Percentiles rank a stretch among this genome's conserved stretches.
Conservation (phyloP, 1,140 invertebrate genomes). For the Drosophila elegans region DNA sequence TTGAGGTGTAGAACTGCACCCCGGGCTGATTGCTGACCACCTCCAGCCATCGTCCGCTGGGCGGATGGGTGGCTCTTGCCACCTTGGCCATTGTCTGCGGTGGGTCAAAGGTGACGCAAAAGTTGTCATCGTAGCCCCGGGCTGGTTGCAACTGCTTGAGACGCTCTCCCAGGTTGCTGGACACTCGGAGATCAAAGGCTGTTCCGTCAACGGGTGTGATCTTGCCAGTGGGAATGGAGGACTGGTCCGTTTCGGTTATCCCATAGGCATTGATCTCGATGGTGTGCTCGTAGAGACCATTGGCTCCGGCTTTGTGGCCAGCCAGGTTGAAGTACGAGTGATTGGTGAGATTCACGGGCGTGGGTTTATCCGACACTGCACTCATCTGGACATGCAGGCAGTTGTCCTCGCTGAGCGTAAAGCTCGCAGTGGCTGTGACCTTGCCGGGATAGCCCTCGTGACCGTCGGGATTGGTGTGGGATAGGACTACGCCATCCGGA, state of each 20-base stretch:
- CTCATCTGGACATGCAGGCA: constrained; percentile 90
- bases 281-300: constrained; percentile 90
- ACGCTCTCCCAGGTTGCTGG: constrained; percentile 86
- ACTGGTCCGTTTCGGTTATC: constrained; percentile 90
- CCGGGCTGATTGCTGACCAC: constrained; percentile 94
- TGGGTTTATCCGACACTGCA: constrained; percentile 91
- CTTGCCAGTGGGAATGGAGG: constrained; percentile 92
- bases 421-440: constrained; percentile 88
- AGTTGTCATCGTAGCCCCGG: constrained; percentile 92
- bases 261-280: constrained; percentile 91
- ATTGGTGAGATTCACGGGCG: constrained; percentile 95
- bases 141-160: constrained; percentile 84
- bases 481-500: constrained; percentile 86
- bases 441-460: constrained; percentile 96
- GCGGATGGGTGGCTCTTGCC: constrained; percentile 87
- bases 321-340: constrained; percentile 98
- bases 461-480: constrained; percentile 90
- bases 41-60: constrained; percentile 90
- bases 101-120: constrained; percentile 86
- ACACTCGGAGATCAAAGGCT: constrained; percentile 89
- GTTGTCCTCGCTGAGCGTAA: constrained; percentile 90
- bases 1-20: constrained; percentile 95
- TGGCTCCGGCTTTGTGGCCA: constrained; percentile 88
- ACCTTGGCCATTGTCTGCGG: constrained; percentile 49
- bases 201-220: constrained; percentile 88